A percentile compares a stretch with the other conserved stretches of the same genome.
These are phyloP conservation scores for Pogonophryne albipinna DNA, from an alignment of 2,797 vertebrate genomes.

Conservation along the genomic window DNA sequence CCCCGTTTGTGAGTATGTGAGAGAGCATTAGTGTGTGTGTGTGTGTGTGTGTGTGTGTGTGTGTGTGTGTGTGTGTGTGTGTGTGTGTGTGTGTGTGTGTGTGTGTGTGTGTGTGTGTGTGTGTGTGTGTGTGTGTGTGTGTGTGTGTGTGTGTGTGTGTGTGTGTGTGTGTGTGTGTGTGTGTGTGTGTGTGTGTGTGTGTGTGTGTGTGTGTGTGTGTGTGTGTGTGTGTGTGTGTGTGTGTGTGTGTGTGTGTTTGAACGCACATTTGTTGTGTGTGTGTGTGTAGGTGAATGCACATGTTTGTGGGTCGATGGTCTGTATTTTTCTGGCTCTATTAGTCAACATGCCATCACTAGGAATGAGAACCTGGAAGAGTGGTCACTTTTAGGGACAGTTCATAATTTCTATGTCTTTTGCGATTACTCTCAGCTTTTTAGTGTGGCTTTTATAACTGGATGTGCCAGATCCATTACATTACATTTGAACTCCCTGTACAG, in stretches of 20 bases:
- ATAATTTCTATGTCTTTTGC: constrained; percentile 12
- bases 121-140: constrained; percentile 13
- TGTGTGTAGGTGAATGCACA: constrained; percentile 45
- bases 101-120: constrained; percentile 11
- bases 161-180: constrained; percentile 11
- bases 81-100: constrained; percentile 12
- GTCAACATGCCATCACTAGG: constrained; percentile 28
- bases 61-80: constrained; percentile 9
- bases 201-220: constrained; percentile 12
- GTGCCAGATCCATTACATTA: neutral
- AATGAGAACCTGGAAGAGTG: constrained; percentile 35
- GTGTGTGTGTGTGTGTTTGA: constrained; percentile 24
- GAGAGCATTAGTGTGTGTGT: constrained; percentile 35
- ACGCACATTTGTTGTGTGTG: constrained; percentile 1
- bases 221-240: constrained; percentile 10
- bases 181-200: constrained; percentile 9
- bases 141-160: constrained; percentile 15
- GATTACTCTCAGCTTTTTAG: constrained; percentile 6
- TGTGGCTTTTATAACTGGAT: constrained; percentile 20
- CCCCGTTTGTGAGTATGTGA: constrained; percentile 58
- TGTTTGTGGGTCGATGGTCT: constrained; percentile 32
- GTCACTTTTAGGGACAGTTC: constrained; percentile 20
- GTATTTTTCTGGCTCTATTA: constrained; percentile 22
- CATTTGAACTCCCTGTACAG: constrained; percentile 5
- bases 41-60: constrained; percentile 11